Conservation (phyloP, 2,797 vertebrate genomes). For the Tiaroga cobitis region DNA sequence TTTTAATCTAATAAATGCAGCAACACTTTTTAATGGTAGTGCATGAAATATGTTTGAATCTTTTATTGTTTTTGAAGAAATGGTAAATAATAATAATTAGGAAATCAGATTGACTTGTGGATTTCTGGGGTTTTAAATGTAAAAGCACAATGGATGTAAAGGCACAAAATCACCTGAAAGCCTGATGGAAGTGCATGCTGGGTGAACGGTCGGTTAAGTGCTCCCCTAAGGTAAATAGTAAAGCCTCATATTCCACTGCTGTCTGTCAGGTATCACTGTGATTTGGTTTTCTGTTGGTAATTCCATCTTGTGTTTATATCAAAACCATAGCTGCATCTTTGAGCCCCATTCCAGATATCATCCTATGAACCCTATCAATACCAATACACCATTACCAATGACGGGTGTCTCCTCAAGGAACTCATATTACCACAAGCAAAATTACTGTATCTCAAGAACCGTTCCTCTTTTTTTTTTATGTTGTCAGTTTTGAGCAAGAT, state of each 20-base stretch:
- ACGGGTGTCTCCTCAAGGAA: conserved; percentile 1
- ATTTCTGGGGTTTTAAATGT: not conserved
- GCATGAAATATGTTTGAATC: not conserved
- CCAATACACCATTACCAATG: conserved; percentile 20
- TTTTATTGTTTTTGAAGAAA: not conserved
- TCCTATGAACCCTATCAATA: conserved; percentile 1
- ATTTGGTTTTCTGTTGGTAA: conserved; percentile 44
- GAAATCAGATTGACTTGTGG: not conserved
- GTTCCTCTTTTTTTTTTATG: not conserved
- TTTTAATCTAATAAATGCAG: not conserved
- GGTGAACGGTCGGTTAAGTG: conserved; percentile 51
- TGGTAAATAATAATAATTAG: not conserved
- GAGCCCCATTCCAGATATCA: conserved; percentile 27
- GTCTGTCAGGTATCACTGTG: conserved; percentile 42
- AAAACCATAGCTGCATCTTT: conserved; percentile 15
- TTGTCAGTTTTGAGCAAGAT: not conserved
- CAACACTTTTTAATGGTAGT: not conserved
- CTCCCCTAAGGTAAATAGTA: conserved; percentile 36
- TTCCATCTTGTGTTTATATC: conserved; percentile 44
- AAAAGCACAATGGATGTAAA: conserved; percentile 15
- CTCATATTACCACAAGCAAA: conserved; percentile 7
- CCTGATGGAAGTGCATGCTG: conserved; percentile 26
- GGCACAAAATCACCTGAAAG: conserved; percentile 28
- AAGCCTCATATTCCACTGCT: conserved; percentile 32
- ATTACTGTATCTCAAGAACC: not conserved